These are phyloP conservation scores for Seriola dumerili DNA, from an alignment of 2,113 vertebrate species.

Conservation along the genomic window DNA sequence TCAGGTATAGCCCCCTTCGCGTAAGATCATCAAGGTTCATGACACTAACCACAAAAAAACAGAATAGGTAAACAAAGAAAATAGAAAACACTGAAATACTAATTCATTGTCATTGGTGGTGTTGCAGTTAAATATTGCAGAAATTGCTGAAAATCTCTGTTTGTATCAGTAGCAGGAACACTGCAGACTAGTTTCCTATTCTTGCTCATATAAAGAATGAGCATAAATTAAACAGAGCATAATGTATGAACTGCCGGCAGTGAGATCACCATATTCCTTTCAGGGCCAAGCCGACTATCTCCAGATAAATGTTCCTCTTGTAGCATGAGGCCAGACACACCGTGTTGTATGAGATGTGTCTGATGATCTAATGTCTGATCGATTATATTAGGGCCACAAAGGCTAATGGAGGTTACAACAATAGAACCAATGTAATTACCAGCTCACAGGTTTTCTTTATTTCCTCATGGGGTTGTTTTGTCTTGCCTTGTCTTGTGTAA, in stretches of 20 bases:
- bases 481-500: background rate
- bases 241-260: slow-evolving; percentile 1
- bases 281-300: slow-evolving; percentile 13
- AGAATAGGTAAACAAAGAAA: background rate
- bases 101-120: background rate
- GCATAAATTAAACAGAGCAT: slow-evolving; percentile 43
- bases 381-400: slow-evolving; percentile 27
- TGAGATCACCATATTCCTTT: slow-evolving; percentile 36
- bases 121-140: background rate
- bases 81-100: background rate
- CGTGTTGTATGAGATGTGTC: slow-evolving; percentile 1
- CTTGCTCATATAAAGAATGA: slow-evolving; percentile 6
- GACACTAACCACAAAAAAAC: slow-evolving; percentile 84
- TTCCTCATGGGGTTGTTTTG: background rate
- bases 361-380: background rate
- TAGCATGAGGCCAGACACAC: slow-evolving; percentile 27
- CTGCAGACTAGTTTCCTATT: background rate
- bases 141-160: slow-evolving; percentile 6
- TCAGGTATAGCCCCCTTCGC: slow-evolving; percentile 94
- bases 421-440: slow-evolving; percentile 28
- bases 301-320: slow-evolving; percentile 36
- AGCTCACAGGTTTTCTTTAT: slow-evolving; percentile 7
- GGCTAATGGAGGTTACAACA: slow-evolving; percentile 45
- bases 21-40: slow-evolving; percentile 99
- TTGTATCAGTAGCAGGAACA: slow-evolving; percentile 12